phyloP scores from a whole-genome alignment of 2,888 invertebrate species.

The Pomacea canaliculata region DNA sequence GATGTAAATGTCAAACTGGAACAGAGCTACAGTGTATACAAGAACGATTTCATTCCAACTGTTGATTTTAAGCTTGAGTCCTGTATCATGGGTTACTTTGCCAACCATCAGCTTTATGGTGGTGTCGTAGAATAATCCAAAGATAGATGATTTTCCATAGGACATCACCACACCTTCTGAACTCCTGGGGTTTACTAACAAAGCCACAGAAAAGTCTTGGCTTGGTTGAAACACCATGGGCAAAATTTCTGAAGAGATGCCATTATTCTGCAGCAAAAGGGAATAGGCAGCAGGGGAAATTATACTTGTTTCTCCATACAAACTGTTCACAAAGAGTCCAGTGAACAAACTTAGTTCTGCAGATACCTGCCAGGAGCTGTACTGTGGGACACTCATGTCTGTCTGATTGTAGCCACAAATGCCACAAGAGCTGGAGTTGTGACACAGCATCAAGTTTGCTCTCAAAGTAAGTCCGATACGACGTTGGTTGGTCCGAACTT shows the following conservation, averaged over 20 bases:
- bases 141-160: constrained; percentile 27
- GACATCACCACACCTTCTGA: constrained; percentile 36
- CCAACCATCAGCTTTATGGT: constrained; percentile 10
- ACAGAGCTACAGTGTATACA: constrained; percentile 25
- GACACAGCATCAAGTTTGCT: constrained; percentile 26
- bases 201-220: constrained; percentile 36
- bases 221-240: constrained; percentile 24
- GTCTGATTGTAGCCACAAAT: constrained; percentile 23
- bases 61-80: constrained; percentile 26
- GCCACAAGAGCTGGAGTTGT: constrained; percentile 22
- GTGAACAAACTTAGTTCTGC: constrained; percentile 29
- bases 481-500: constrained; percentile 24
- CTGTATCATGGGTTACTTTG: constrained; percentile 32
- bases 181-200: constrained; percentile 32
- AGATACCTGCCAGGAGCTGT: constrained; percentile 28
- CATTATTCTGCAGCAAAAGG: constrained; percentile 26
- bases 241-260: constrained; percentile 27
- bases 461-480: constrained; percentile 28
- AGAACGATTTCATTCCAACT: constrained; percentile 47
- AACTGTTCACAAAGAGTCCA: constrained; percentile 26
- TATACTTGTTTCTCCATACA: constrained; percentile 21
- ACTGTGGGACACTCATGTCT: constrained; percentile 8
- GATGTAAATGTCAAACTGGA: constrained; percentile 22
- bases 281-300: constrained; percentile 33
- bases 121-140: constrained; percentile 9